Conservation (phyloP, 2,888 invertebrate species). For the Mongoloraphidia duomilia region DNA sequence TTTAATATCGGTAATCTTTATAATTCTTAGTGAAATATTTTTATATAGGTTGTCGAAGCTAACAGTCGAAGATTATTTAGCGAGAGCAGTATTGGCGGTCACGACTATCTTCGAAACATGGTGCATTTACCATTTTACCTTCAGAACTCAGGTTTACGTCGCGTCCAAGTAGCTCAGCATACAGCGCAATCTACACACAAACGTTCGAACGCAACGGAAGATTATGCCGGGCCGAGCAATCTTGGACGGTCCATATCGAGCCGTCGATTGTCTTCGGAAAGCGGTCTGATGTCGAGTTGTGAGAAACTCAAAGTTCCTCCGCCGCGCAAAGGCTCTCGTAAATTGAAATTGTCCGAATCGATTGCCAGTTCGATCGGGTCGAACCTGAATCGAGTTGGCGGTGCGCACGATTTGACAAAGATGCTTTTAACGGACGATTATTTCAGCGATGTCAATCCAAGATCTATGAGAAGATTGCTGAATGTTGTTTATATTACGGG, state of each 20-base stretch:
- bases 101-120: constrained; percentile 87
- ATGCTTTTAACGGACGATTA: constrained; percentile 94
- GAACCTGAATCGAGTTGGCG: constrained; percentile 63
- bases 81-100: constrained; percentile 88
- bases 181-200: constrained; percentile 45
- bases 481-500: constrained; percentile 95
- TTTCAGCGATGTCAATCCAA: constrained; percentile 96
- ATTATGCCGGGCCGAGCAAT: constrained; percentile 31
- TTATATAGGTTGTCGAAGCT: constrained; percentile 65
- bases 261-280: constrained; percentile 63
- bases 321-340: constrained; percentile 46
- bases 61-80: constrained; percentile 76
- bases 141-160: constrained; percentile 87
- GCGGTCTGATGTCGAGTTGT: constrained; percentile 66
- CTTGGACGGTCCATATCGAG: constrained; percentile 45
- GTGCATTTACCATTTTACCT: constrained; percentile 96
- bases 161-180: constrained; percentile 76
- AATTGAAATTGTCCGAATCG: constrained; percentile 72
- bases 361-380: constrained; percentile 85
- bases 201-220: constrained; percentile 40
- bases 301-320: constrained; percentile 47
- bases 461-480: constrained; percentile 91
- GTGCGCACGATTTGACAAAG: constrained; percentile 55
- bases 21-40: too few relatives aligned
- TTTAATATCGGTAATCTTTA: too few relatives aligned